Evolutionary conservation across 2,888 invertebrate genomes (phyloP).

Genomic region (Drosophila subsilvestris): DNA sequence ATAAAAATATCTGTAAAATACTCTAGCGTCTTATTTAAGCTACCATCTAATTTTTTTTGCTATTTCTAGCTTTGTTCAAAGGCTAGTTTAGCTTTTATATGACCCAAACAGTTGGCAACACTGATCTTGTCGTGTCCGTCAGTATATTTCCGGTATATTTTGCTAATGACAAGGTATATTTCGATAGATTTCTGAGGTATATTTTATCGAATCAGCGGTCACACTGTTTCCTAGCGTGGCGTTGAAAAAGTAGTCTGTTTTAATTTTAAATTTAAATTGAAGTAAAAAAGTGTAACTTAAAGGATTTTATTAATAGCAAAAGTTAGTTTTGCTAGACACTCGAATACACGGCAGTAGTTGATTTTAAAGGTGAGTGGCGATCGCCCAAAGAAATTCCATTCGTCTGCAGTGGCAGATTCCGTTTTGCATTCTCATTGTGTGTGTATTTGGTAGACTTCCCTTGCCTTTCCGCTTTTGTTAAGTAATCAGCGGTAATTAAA

Average conservation of each 20-base stretch:
- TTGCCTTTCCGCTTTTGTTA: conserved; percentile 56
- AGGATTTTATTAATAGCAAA: conserved; percentile 37
- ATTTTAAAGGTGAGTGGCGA: conserved; percentile 54
- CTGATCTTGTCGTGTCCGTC: too few relatives aligned
- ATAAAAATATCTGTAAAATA: too few relatives aligned
- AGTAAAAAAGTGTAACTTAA: conserved; percentile 55
- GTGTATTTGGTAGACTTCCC: conserved; percentile 49
- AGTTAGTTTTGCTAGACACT: conserved; percentile 43
- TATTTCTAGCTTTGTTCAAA: too few relatives aligned
- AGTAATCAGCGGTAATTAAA: conserved; percentile 59
- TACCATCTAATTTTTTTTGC: too few relatives aligned
- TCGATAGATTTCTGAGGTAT: too few relatives aligned
- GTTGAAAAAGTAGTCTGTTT: conserved; percentile 61
- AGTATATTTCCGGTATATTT: too few relatives aligned
- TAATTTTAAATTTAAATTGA: conserved; percentile 60
- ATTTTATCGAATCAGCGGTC: too few relatives aligned
- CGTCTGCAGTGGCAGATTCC: conserved; percentile 44
- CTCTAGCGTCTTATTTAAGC: too few relatives aligned
- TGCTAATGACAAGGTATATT: too few relatives aligned
- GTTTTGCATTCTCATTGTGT: conserved; percentile 35
- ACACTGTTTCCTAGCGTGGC: conserved; percentile 46
- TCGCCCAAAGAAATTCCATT: conserved; percentile 10
- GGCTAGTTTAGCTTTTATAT: too few relatives aligned
- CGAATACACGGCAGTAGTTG: conserved; percentile 48
- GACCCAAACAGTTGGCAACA: too few relatives aligned